A percentile compares a stretch with the other conserved stretches of the same genome.
Conservation (phyloP, 2,113 vertebrate genomes). For the Chauna torquata region DNA sequence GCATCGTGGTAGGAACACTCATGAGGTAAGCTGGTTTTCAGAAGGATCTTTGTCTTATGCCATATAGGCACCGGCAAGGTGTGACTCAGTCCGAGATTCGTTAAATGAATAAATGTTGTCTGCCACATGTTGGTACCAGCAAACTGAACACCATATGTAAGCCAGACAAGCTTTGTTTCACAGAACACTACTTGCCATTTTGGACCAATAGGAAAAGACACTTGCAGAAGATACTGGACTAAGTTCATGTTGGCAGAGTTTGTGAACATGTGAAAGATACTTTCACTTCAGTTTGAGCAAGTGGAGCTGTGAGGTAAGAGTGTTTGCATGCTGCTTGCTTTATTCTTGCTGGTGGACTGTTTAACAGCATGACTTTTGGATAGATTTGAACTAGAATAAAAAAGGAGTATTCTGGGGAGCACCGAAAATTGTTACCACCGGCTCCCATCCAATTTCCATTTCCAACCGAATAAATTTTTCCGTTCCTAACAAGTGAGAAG, state of each 20-base stretch:
- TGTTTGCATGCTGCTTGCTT: not conserved
- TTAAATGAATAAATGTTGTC: not conserved
- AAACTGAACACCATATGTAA: not conserved
- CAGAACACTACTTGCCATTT: not conserved
- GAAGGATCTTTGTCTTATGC: not conserved
- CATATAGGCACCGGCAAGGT: not conserved
- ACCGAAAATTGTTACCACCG: accelerated
- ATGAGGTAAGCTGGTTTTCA: not conserved
- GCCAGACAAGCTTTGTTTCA: not conserved
- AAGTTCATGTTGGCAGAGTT: not conserved
- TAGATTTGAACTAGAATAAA: not conserved
- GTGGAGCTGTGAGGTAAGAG: not conserved
- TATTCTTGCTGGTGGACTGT: not conserved
- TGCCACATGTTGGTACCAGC: not conserved
- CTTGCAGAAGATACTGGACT: not conserved
- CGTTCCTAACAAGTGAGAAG: not conserved
- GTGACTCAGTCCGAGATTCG: not conserved
- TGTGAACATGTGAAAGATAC: not conserved
- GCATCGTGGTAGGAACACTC: not conserved
- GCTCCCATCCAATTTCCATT: not conserved
- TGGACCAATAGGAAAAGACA: not conserved
- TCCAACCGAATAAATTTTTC: not conserved
- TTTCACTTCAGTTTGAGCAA: constrained; percentile 41
- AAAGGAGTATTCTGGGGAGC: not conserved
- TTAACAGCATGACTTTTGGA: not conserved